These are phyloP conservation scores for Calephelis virginiensis DNA, from an alignment of 1,140 invertebrate genomes.

Conservation along the genomic window DNA sequence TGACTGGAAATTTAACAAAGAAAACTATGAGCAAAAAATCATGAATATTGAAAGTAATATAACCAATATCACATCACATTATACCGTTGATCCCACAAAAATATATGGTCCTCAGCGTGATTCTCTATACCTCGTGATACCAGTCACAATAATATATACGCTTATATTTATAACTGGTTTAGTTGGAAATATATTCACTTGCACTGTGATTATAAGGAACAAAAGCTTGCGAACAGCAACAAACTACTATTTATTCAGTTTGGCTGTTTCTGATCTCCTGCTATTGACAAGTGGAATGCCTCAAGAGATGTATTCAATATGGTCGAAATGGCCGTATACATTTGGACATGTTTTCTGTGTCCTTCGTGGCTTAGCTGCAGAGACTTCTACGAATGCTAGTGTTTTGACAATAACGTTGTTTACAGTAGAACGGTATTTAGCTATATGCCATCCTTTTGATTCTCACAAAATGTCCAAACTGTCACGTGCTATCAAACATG, in stretches of 20 bases:
- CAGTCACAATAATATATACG: slow-evolving; percentile 89
- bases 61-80: slow-evolving; percentile 32
- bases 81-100: slow-evolving; percentile 43
- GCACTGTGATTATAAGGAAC: slow-evolving; percentile 94
- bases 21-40: slow-evolving; percentile 23
- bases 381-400: slow-evolving; percentile 95
- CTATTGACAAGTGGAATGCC: slow-evolving; percentile 89
- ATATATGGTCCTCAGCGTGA: slow-evolving; percentile 80
- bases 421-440: slow-evolving; percentile 89
- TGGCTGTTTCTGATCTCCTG: slow-evolving; percentile 95
- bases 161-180: slow-evolving; percentile 92
- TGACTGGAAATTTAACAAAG: not conserved
- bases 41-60: slow-evolving; percentile 27
- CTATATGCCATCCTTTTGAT: slow-evolving; percentile 87
- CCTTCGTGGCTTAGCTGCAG: slow-evolving; percentile 89
- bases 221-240: slow-evolving; percentile 95
- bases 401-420: slow-evolving; percentile 92
- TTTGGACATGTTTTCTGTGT: slow-evolving; percentile 93
- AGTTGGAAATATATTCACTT: slow-evolving; percentile 95
- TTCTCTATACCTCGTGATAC: slow-evolving; percentile 85
- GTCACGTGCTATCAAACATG: slow-evolving; percentile 85
- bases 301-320: slow-evolving; percentile 92
- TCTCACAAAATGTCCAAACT: slow-evolving; percentile 92
- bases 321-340: slow-evolving; percentile 92
- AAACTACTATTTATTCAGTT: slow-evolving; percentile 95